These are phyloP conservation scores for Synanthedon vespiformis DNA, from an alignment of 2,888 invertebrate genomes.

Conservation along the genomic window DNA sequence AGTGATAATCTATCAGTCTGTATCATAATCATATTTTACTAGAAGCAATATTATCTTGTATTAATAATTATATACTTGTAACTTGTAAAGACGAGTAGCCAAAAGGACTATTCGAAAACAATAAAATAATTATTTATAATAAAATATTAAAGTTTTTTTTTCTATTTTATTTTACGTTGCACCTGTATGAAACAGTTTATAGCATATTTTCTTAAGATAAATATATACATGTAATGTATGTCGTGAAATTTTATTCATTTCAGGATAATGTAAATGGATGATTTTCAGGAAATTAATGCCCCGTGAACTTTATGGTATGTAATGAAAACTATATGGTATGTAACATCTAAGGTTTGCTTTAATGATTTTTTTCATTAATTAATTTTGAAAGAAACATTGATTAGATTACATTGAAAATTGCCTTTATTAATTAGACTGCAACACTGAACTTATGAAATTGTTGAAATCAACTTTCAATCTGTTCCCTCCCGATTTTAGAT, in stretches of 20 bases:
- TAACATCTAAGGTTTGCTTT: constrained; percentile 4
- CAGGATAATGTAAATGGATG: constrained; percentile 17
- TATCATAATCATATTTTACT: no score
- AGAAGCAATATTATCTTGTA: no score
- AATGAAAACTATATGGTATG: neutral
- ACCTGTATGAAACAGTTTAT: no score
- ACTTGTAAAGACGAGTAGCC: no score
- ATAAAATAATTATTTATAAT: constrained; percentile 2
- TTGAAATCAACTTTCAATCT: constrained; percentile 71
- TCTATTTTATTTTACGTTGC: no score
- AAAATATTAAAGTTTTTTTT: constrained; percentile 31
- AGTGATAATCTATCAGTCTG: no score
- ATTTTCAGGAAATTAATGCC: constrained; percentile 18
- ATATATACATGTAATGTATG: constrained; percentile 38
- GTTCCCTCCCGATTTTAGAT: constrained; percentile 70
- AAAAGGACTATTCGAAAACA: no score
- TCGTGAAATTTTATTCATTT: constrained; percentile 27
- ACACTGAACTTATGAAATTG: constrained; percentile 51
- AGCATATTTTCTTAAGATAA: constrained; percentile 13
- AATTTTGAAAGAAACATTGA: no score
- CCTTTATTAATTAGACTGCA: constrained; percentile 46
- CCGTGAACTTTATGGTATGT: no score
- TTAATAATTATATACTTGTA: no score
- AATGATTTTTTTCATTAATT: no score
- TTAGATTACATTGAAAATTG: neutral